Base-by-base conservation (phyloP, 2,113 vertebrate species). In the Gymnorhina tibicen region DNA sequence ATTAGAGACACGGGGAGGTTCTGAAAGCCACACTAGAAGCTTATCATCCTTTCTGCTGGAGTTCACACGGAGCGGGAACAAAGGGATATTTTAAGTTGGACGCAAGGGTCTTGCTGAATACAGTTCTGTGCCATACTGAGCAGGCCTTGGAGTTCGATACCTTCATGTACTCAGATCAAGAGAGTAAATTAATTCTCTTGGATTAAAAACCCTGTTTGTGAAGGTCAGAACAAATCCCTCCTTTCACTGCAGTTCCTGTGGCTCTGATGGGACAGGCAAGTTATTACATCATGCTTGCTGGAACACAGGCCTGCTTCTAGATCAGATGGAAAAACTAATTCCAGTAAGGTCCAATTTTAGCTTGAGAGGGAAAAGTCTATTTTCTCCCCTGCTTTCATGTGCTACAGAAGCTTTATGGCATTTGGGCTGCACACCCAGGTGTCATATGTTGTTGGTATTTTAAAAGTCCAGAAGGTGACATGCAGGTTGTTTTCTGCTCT, bases 91-190 rank as follows among this genome's bases (percentile, higher is more conserved):
- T 1, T 2, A 52, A 77, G 46, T 11, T 89, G 93, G 60, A 35
- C 13, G 13, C 24, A 24, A 42, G 16, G 13, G 22, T n/a, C n/a
- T n/a, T n/a, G n/a, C n/a, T n/a, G n/a, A n/a, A n/a, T n/a, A n/a
- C n/a, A n/a, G 24, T 53, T 69, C 26, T 2, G 16, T 89, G 84
- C 50, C n/a, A 21, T 44, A 11, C 22, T 77, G 50, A 23, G 46
- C 64, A 15, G 1, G 1, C 13, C 3, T 8, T 68, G 23, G 66
- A 13, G 28, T 80, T 76, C 0, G 0, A 4, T 84, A 53, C 46
- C 59, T 42, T 91, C 28, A 15, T 56, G 12, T 35, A 16, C 41
- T 86, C 50, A 69, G n/a, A 63, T 86, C 67, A 37, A 62, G 91
- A 59, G 56, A 75, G 27, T 56, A 44, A 60, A 52, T 60, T 39